Conservation (phyloP, 2,797 vertebrate genomes). For the Pantherophis alleghaniensis region DNA sequence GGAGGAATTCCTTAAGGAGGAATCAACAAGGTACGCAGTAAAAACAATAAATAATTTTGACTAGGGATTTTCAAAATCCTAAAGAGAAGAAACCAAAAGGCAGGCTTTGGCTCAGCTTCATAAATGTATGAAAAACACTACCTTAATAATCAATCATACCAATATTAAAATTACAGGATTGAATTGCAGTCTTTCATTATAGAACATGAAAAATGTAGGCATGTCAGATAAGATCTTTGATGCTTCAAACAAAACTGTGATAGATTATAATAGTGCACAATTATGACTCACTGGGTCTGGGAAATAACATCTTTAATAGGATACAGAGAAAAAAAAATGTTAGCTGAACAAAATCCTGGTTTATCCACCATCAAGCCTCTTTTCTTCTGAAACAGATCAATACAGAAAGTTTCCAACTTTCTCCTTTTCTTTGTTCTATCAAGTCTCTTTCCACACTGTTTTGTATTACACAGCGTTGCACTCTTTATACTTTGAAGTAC, state of each 20-base stretch:
- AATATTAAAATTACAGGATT: background rate
- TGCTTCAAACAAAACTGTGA: background rate
- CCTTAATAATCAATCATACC: background rate
- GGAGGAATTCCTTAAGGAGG: too few species aligned
- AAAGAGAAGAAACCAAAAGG: background rate
- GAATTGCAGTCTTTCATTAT: background rate
- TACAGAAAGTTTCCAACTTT: background rate
- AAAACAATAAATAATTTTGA: background rate
- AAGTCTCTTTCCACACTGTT: background rate
- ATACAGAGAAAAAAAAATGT: background rate
- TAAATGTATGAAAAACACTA: background rate
- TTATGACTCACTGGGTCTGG: background rate
- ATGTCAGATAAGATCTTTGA: background rate
- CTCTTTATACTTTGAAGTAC: background rate
- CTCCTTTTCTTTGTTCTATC: background rate
- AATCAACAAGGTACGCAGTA: background rate
- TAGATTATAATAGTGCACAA: background rate
- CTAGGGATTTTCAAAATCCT: background rate
- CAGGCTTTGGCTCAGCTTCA: background rate
- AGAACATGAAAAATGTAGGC: background rate
- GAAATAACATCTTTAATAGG: background rate
- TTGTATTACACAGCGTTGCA: background rate
- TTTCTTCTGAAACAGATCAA: background rate
- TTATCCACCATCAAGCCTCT: background rate
- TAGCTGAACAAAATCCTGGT: background rate